Conservation (phyloP, 2,888 invertebrate genomes). For the Sipha maydis region DNA sequence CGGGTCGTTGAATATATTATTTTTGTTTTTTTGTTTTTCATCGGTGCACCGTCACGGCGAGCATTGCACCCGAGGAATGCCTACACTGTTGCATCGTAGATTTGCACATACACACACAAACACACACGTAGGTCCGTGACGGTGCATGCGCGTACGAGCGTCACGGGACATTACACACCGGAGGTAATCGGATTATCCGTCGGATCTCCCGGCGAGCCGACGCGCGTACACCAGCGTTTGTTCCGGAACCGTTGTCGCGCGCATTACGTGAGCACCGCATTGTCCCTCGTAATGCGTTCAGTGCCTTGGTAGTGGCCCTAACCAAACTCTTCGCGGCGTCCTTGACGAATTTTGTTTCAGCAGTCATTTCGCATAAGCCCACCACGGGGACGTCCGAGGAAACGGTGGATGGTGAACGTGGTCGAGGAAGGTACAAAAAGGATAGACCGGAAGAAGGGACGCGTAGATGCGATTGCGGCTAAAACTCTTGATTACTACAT, state of each 20-base stretch:
- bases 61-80: not conserved
- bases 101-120: not conserved
- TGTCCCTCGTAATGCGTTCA: no score
- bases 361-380: no score
- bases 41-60: not conserved
- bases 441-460: no score
- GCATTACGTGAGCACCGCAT: not conserved
- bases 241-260: slow-evolving; percentile 41
- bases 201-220: not conserved
- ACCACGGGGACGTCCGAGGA: no score
- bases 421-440: no score
- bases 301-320: no score
- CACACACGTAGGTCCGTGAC: not conserved
- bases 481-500: no score
- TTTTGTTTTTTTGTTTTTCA: not conserved
- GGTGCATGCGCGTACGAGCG: not conserved
- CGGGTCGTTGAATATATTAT: no score
- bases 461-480: no score
- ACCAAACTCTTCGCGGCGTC: no score
- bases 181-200: not conserved
- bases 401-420: no score
- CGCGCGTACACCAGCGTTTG: not conserved
- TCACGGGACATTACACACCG: slow-evolving; percentile 32
- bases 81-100: not conserved
- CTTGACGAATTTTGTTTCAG: no score